Evolutionary conservation across 1,140 invertebrate species (phyloP).

Genomic region (Saccostrea echinata): DNA sequence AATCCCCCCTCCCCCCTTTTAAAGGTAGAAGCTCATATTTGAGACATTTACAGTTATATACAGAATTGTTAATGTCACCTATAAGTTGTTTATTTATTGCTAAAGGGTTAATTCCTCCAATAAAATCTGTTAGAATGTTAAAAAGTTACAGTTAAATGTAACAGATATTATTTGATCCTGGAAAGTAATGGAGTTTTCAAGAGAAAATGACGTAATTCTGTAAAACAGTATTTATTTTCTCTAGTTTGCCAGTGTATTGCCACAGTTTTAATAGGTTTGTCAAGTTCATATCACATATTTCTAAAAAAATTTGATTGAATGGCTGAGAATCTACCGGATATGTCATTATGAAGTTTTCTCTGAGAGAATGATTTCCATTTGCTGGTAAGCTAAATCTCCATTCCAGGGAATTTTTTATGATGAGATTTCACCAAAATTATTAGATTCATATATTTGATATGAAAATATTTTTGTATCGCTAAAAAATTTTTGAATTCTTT

Average conservation of each 20-base stretch:
- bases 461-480: slow-evolving; percentile 25
- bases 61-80: not conserved
- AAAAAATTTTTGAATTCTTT: slow-evolving; percentile 6
- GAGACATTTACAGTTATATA: too few relatives aligned
- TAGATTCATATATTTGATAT: slow-evolving; percentile 31
- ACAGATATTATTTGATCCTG: too few relatives aligned
- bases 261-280: not conserved
- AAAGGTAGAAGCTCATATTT: not conserved
- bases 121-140: too few relatives aligned
- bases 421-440: not conserved
- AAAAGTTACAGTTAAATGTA: too few relatives aligned
- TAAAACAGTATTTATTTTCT: not conserved
- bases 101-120: not conserved
- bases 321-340: not conserved
- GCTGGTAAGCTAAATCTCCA: not conserved
- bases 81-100: not conserved
- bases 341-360: not conserved
- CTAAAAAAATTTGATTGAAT: not conserved
- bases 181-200: not conserved
- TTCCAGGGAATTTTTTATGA: not conserved
- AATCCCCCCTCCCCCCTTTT: not conserved
- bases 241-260: not conserved
- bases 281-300: not conserved
- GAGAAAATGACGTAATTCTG: not conserved
- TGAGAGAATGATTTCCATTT: not conserved